Percentiles rank a stretch among this genome's conserved stretches.
Evolutionary conservation across 2,888 invertebrate species (phyloP).

Genomic region (Agriotes lineatus): DNA sequence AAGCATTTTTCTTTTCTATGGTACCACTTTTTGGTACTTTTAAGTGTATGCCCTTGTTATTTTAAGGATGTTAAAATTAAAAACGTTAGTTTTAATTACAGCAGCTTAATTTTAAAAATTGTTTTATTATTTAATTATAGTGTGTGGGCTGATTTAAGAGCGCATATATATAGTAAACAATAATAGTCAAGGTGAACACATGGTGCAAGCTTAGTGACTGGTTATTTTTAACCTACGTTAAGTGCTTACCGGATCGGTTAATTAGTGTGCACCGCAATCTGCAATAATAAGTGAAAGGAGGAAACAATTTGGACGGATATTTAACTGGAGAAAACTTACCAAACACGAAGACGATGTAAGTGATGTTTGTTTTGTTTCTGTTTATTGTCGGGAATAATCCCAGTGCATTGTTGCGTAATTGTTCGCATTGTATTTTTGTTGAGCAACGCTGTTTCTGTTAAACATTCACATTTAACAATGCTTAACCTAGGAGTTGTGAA

Average conservation of each 20-base stretch:
- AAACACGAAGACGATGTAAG: background rate
- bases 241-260: background rate
- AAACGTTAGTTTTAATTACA: too few relatives aligned
- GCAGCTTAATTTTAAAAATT: too few relatives aligned
- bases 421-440: background rate
- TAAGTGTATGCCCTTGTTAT: too few relatives aligned
- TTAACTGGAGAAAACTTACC: background rate
- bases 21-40: too few relatives aligned
- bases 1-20: background rate
- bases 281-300: slow-evolving; percentile 23
- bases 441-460: background rate
- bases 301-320: slow-evolving; percentile 18
- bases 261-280: slow-evolving; percentile 5
- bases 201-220: background rate
- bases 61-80: too few relatives aligned
- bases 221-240: background rate
- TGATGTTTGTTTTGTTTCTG: slow-evolving; percentile 3
- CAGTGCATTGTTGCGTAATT: background rate
- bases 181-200: slow-evolving; percentile 4
- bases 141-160: background rate
- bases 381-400: background rate
- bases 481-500: too few relatives aligned
- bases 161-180: background rate
- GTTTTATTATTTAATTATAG: too few relatives aligned
- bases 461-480: background rate